Evolutionary conservation across 2,888 invertebrate genomes (phyloP).

Genomic region (Furcula furcula): DNA sequence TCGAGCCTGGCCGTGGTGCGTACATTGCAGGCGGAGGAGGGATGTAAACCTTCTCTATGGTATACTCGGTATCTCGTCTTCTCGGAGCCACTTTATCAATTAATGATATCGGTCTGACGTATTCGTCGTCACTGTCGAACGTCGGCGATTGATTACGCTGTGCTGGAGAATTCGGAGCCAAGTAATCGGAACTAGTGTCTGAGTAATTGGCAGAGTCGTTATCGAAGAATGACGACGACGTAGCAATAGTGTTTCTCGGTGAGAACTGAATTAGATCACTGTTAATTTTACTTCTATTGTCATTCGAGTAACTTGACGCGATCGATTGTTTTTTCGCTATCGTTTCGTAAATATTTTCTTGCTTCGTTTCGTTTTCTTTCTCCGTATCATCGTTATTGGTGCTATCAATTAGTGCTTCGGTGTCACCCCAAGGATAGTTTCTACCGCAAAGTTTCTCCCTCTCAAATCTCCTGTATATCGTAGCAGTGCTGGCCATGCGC

Average conservation of each 20-base stretch:
- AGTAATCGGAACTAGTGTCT: constrained; percentile 57
- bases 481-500: constrained; percentile 86
- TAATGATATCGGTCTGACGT: constrained; percentile 59
- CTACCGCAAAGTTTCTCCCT: constrained; percentile 88
- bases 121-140: constrained; percentile 64
- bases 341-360: constrained; percentile 53
- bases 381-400: constrained; percentile 51
- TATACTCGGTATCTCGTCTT: constrained; percentile 49
- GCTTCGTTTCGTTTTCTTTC: constrained; percentile 23
- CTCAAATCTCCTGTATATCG: constrained; percentile 89
- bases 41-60: constrained; percentile 65
- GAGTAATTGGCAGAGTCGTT: constrained; percentile 44
- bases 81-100: constrained; percentile 65
- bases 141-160: constrained; percentile 25
- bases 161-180: constrained; percentile 38
- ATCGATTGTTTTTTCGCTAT: constrained; percentile 42
- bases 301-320: constrained; percentile 27
- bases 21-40: constrained; percentile 74
- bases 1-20: constrained; percentile 63
- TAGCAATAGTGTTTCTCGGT: constrained; percentile 40
- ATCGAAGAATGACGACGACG: constrained; percentile 44
- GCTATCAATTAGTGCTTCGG: constrained; percentile 37
- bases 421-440: constrained; percentile 86
- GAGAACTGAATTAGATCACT: constrained; percentile 71
- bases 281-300: constrained; percentile 31